phyloP scores from a whole-genome alignment of 2,797 vertebrate genomes.

The Xiphophorus birchmanni region DNA sequence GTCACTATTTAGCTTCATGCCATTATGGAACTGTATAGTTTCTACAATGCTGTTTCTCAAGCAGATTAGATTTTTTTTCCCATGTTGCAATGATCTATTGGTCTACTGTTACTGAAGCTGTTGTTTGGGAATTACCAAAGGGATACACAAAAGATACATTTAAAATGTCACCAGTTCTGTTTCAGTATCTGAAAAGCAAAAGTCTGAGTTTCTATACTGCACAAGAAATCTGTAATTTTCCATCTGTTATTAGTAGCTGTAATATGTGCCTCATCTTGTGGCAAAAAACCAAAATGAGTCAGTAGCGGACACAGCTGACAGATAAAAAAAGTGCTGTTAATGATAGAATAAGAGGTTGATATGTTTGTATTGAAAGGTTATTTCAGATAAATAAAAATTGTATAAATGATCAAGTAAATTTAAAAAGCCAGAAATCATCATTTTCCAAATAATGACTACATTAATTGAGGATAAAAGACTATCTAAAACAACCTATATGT shows the following conservation, averaged over 20 bases:
- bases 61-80: constrained; percentile 27
- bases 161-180: not conserved
- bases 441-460: not conserved
- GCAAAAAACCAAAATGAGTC: not conserved
- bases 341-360: not conserved
- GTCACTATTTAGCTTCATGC: constrained; percentile 14
- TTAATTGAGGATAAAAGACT: not conserved
- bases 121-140: not conserved
- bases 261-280: not conserved
- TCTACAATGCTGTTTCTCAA: constrained; percentile 18
- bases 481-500: not conserved
- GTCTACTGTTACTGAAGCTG: constrained; percentile 10
- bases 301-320: not conserved
- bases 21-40: constrained; percentile 6
- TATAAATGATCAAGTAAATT: not conserved
- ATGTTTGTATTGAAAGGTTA: not conserved
- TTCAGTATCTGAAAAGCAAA: not conserved
- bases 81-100: constrained; percentile 13
- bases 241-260: not conserved
- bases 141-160: not conserved
- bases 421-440: not conserved
- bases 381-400: not conserved
- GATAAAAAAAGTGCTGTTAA: not conserved
- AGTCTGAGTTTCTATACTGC: not conserved
- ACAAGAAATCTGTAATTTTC: not conserved